These are phyloP conservation scores for Leptarthrus brevirostris DNA, from an alignment of 2,888 invertebrate genomes.

Conservation along the genomic window DNA sequence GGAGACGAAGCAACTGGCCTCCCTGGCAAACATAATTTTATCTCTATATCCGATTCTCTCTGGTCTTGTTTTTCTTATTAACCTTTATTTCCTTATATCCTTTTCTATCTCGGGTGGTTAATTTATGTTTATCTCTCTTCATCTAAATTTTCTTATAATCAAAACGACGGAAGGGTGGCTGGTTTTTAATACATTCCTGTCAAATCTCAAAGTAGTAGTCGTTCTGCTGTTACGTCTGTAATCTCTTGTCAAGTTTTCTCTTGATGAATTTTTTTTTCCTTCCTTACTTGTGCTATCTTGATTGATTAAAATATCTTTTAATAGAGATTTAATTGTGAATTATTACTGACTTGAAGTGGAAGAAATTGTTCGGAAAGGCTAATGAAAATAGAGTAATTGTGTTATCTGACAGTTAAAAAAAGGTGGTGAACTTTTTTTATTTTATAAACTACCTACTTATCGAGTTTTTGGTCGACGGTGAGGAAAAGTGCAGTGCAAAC, in stretches of 20 bases:
- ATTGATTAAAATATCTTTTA: background rate
- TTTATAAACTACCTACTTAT: too few species aligned
- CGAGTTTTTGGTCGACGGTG: too few species aligned
- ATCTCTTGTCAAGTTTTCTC: slow-evolving; percentile 31
- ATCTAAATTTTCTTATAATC: slow-evolving; percentile 43
- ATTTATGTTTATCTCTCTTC: slow-evolving; percentile 40
- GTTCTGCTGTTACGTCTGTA: slow-evolving; percentile 25
- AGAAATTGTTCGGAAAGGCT: too few species aligned
- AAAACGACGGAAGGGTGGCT: slow-evolving; percentile 43
- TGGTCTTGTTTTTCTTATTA: slow-evolving; percentile 37
- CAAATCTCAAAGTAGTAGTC: slow-evolving; percentile 39
- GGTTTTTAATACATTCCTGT: slow-evolving; percentile 40
- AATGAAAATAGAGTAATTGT: too few species aligned
- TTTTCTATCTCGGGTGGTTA: slow-evolving; percentile 22
- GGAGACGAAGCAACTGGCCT: background rate
- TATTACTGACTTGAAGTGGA: background rate
- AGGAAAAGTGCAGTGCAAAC: slow-evolving; percentile 29
- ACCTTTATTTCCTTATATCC: slow-evolving; percentile 41
- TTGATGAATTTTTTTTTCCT: slow-evolving; percentile 14
- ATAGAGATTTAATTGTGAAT: slow-evolving; percentile 1
- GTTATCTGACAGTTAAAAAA: too few species aligned
- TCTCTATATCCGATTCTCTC: slow-evolving; percentile 36
- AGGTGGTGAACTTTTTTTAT: too few species aligned
- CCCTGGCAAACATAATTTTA: slow-evolving; percentile 16
- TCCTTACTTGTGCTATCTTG: background rate